These are phyloP conservation scores for Agrotis exclamationis DNA, from an alignment of 2,888 invertebrate genomes.

Conservation along the genomic window DNA sequence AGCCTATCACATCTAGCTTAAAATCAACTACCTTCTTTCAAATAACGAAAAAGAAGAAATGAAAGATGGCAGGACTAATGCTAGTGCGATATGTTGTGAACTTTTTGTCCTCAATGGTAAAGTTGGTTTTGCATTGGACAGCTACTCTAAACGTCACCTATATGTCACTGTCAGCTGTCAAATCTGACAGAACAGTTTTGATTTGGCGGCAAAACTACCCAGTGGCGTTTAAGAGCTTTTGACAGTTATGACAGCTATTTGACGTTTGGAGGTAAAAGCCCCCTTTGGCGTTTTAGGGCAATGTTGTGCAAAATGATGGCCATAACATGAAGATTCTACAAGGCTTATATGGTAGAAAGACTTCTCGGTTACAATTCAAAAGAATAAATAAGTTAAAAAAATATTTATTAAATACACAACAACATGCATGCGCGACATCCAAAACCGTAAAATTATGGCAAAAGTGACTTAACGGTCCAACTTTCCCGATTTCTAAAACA, in stretches of 20 bases:
- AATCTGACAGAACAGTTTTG: too few relatives aligned
- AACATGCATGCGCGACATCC: conserved; percentile 47
- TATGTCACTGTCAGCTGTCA: too few relatives aligned
- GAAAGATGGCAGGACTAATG: conserved; percentile 27
- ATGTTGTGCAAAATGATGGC: too few relatives aligned
- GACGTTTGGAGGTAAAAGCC: too few relatives aligned
- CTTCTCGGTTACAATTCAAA: background rate
- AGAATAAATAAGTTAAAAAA: background rate
- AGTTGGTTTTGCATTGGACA: background rate
- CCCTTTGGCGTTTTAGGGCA: too few relatives aligned
- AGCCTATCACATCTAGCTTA: conserved; percentile 1
- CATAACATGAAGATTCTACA: too few relatives aligned
- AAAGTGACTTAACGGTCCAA: conserved; percentile 55
- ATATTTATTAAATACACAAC: conserved; percentile 1
- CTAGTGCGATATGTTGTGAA: conserved; percentile 13
- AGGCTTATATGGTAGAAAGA: background rate
- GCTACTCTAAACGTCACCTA: too few relatives aligned
- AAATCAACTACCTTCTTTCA: conserved; percentile 41
- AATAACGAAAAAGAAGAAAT: conserved; percentile 5
- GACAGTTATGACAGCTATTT: too few relatives aligned
- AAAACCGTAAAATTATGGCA: conserved; percentile 64
- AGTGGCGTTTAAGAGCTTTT: too few relatives aligned
- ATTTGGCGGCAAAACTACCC: too few relatives aligned
- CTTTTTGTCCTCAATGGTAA: conserved; percentile 24
- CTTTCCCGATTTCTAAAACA: conserved; percentile 54